A percentile compares a stretch with the other conserved stretches of the same genome.
Evolutionary conservation across 2,888 invertebrate species (phyloP).

Genomic region (Sminthurides aquaticus): DNA sequence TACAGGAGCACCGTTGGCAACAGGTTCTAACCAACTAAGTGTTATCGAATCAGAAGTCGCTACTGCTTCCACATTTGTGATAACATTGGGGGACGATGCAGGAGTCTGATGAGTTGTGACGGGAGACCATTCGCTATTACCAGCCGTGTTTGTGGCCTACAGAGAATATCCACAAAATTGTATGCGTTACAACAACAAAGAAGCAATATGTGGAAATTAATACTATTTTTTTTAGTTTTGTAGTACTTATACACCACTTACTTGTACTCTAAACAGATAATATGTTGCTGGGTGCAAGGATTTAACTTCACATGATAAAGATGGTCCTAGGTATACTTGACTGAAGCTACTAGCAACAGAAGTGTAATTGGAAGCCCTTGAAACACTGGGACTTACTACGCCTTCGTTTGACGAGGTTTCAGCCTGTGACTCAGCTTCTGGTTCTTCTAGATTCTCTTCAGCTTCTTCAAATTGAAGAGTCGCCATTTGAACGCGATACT

Average conservation of each 20-base stretch:
- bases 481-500: constrained; percentile 58
- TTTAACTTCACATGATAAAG: constrained; percentile 59
- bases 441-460: constrained; percentile 10
- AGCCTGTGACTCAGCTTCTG: constrained; percentile 15
- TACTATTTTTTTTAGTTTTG: not conserved
- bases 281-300: constrained; percentile 68
- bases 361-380: not conserved
- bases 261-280: constrained; percentile 69
- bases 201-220: not conserved
- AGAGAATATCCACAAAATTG: constrained; percentile 13
- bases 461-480: constrained; percentile 18
- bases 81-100: constrained; percentile 69
- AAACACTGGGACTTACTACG: constrained; percentile 44
- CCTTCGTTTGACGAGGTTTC: constrained; percentile 44
- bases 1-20: constrained; percentile 72
- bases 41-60: constrained; percentile 63
- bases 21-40: constrained; percentile 64
- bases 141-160: constrained; percentile 72
- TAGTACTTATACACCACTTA: constrained; percentile 41
- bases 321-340: constrained; percentile 57
- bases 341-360: constrained; percentile 48
- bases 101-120: constrained; percentile 63
- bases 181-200: constrained; percentile 4
- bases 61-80: constrained; percentile 53
- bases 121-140: constrained; percentile 66